Evolutionary conservation across 2,797 vertebrate species (phyloP).

Genomic region (Vireo griseus): DNA sequence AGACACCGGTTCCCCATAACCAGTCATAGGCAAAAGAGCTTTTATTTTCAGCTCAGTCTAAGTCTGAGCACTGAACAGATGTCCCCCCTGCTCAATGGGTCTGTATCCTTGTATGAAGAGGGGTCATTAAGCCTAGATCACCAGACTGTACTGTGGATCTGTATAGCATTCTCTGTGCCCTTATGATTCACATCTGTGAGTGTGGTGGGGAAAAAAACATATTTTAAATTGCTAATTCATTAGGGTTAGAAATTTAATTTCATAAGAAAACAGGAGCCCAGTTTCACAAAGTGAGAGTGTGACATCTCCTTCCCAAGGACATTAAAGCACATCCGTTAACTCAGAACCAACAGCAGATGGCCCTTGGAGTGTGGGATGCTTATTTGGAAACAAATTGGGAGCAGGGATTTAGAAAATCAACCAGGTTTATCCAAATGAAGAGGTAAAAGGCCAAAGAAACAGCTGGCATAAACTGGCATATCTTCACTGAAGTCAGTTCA

Average conservation of each 20-base stretch:
- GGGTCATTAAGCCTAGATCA: not conserved
- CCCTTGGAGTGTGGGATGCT: not conserved
- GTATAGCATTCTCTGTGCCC: not conserved
- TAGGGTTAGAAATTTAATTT: not conserved
- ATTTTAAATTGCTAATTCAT: not conserved
- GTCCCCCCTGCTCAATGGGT: not conserved
- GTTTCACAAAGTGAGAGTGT: not conserved
- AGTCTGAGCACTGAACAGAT: not conserved
- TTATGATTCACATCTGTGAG: not conserved
- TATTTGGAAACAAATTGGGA: slow-evolving; percentile 20
- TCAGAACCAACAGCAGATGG: slow-evolving; percentile 28
- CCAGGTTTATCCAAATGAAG: not conserved
- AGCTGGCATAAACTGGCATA: not conserved
- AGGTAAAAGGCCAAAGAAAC: not conserved
- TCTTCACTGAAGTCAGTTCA: not conserved
- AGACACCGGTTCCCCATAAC: not conserved
- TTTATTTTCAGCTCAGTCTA: not conserved
- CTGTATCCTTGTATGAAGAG: not conserved
- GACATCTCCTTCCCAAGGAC: not conserved
- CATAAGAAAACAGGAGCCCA: not conserved
- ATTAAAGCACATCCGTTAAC: not conserved
- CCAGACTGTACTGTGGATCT: not conserved
- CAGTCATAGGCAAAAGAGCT: not conserved
- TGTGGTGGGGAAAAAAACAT: not conserved
- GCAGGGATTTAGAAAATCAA: not conserved